phyloP scores from a whole-genome alignment of 92 coral and sea anemone species.

The Micromussa lordhowensis region DNA sequence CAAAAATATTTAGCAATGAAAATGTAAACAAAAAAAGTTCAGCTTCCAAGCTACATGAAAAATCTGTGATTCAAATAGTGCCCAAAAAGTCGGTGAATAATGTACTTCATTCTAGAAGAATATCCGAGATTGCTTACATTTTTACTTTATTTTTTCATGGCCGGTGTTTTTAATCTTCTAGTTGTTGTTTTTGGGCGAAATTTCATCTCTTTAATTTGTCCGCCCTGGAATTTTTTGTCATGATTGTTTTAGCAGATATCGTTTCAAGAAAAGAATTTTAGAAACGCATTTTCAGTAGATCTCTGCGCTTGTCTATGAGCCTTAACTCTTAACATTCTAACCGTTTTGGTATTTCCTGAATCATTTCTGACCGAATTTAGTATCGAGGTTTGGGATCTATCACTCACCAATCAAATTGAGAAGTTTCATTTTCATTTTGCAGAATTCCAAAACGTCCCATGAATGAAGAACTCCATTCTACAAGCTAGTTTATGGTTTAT shows the following conservation, averaged over 20 bases:
- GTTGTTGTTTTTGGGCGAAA: background rate
- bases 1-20: conserved; percentile 4
- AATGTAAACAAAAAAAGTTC: background rate
- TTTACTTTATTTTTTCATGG: background rate
- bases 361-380: background rate
- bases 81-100: background rate
- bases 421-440: background rate
- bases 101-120: background rate
- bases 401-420: background rate
- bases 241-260: background rate
- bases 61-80: background rate
- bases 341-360: background rate
- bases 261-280: background rate
- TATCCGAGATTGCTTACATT: background rate
- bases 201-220: background rate
- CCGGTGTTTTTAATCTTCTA: background rate
- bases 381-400: background rate
- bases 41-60: background rate
- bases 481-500: background rate
- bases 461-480: background rate
- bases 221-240: background rate
- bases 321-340: background rate
- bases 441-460: background rate
- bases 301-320: background rate
- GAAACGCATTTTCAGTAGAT: background rate